phyloP scores from a whole-genome alignment of 1,140 invertebrate genomes.

The Drosophila sproati region DNA sequence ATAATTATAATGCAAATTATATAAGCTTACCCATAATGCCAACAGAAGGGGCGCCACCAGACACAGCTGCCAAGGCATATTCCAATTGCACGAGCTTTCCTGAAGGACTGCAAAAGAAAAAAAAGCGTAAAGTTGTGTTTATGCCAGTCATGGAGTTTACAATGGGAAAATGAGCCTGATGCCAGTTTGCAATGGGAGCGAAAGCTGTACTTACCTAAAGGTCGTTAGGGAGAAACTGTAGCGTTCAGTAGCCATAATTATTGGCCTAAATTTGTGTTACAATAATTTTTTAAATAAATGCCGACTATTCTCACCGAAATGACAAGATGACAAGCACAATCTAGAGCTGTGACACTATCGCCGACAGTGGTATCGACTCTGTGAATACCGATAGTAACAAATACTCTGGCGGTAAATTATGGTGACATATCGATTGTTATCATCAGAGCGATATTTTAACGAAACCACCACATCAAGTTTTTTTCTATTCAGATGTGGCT shows the following conservation, averaged over 20 bases:
- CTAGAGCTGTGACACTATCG: conserved; percentile 35
- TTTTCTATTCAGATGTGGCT: too few relatives aligned
- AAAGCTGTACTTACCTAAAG: conserved; percentile 91
- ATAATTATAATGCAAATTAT: neutral
- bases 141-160: conserved; percentile 61
- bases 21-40: conserved; percentile 95
- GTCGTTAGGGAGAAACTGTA: conserved; percentile 99
- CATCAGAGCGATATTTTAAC: neutral
- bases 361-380: neutral
- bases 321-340: conserved; percentile 72
- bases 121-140: conserved; percentile 52
- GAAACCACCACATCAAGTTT: too few relatives aligned
- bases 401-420: neutral
- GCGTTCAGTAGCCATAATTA: conserved; percentile 94
- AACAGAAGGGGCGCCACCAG: conserved; percentile 98
- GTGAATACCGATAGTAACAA: neutral
- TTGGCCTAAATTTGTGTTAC: conserved; percentile 36
- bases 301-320: conserved; percentile 61
- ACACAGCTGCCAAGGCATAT: conserved; percentile 99
- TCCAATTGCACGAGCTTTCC: conserved; percentile 99
- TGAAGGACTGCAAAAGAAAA: conserved; percentile 92
- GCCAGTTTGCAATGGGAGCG: neutral
- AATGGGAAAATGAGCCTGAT: neutral
- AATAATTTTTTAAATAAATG: conserved; percentile 58
- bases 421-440: neutral